Conservation (phyloP, 2,797 vertebrate species). For the Capromys pilorides region DNA sequence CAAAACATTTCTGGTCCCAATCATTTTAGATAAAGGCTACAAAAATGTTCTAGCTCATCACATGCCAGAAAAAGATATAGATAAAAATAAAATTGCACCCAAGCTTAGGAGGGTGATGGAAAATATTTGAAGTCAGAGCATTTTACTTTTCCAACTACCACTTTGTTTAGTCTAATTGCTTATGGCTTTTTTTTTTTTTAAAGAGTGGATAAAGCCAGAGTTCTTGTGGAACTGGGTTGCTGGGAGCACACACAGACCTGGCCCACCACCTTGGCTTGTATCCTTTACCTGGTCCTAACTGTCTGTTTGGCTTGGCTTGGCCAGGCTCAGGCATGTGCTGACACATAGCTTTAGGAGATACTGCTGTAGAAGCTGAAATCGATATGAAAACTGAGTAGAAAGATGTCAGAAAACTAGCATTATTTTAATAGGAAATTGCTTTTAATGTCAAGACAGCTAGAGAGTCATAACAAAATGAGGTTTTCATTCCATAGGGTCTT, state of each 20-base stretch:
- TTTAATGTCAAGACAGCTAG: conserved; percentile 16
- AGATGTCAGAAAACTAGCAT: conserved; percentile 25
- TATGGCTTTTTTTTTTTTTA: background rate
- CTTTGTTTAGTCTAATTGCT: background rate
- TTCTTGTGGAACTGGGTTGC: background rate
- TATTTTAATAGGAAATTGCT: conserved; percentile 46
- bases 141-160: background rate
- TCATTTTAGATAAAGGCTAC: background rate
- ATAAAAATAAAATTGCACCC: background rate
- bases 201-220: background rate
- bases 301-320: background rate
- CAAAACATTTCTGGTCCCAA: background rate
- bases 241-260: background rate
- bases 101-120: background rate
- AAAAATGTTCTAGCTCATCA: background rate
- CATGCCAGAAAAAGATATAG: background rate
- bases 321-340: background rate
- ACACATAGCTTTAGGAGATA: background rate
- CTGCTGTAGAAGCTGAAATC: background rate
- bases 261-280: background rate
- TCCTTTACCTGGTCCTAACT: background rate
- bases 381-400: conserved; percentile 2
- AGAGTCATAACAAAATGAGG: background rate
- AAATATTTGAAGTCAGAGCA: background rate
- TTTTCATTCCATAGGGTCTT: background rate